phyloP scores from a whole-genome alignment of 2,888 invertebrate genomes.

The Phaedon cochleariae region DNA sequence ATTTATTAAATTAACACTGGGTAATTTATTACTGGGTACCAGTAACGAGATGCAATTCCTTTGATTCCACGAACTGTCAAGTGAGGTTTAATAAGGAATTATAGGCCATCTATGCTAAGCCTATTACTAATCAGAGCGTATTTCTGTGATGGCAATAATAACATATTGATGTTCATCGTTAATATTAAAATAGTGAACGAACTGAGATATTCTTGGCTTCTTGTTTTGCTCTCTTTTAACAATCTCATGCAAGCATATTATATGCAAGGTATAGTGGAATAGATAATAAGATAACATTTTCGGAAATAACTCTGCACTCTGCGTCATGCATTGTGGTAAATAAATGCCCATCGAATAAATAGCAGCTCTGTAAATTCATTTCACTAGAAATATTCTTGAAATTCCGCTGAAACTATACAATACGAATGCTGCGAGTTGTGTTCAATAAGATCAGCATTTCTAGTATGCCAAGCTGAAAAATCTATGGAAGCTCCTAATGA shows the following conservation, averaged over 20 bases:
- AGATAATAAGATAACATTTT: no score
- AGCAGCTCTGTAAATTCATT: no score
- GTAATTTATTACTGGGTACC: constrained; percentile 36
- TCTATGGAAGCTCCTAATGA: background rate
- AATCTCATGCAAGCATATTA: no score
- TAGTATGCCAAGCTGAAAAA: background rate
- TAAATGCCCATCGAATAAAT: no score
- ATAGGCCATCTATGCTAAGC: background rate
- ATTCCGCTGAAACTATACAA: background rate
- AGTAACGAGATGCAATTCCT: constrained; percentile 18
- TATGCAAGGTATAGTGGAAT: no score
- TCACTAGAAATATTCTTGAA: no score
- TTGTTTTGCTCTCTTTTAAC: no score
- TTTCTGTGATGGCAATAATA: background rate
- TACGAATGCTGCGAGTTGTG: constrained; percentile 1
- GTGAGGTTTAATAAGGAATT: background rate
- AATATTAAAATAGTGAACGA: no score
- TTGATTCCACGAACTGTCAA: background rate
- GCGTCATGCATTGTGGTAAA: no score
- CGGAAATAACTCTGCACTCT: no score
- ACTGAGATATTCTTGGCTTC: no score
- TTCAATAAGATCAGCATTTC: constrained; percentile 3
- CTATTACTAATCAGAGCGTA: background rate
- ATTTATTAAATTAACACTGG: constrained; percentile 44
- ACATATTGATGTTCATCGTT: background rate